These are phyloP conservation scores for Andrena hattorfiana DNA, from an alignment of 2,888 invertebrate species.

Conservation along the genomic window DNA sequence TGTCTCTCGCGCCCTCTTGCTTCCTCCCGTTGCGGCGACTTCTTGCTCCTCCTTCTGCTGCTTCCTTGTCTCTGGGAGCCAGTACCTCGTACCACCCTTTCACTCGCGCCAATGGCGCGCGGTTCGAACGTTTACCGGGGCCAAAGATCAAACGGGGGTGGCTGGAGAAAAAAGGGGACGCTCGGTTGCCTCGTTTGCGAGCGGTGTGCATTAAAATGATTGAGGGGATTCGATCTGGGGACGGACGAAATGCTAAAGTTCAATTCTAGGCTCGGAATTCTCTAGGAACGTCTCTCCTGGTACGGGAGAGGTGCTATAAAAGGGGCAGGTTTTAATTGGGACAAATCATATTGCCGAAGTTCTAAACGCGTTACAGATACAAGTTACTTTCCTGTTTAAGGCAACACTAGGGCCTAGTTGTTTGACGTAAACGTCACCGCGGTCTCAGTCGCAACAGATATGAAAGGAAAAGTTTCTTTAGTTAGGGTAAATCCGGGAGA, in stretches of 20 bases:
- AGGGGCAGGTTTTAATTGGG: no score
- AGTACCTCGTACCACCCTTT: not conserved
- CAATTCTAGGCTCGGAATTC: not conserved
- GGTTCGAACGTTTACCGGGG: constrained; percentile 2
- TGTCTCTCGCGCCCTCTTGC: constrained; percentile 40
- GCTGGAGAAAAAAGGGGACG: not conserved
- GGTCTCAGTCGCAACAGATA: no score
- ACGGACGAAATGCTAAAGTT: not conserved
- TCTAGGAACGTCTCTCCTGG: not conserved
- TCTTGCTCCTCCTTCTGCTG: constrained; percentile 16
- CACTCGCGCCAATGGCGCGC: not conserved
- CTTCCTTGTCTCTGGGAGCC: not conserved
- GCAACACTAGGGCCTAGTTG: no score
- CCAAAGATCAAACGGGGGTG: constrained; percentile 18
- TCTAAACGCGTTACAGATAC: no score
- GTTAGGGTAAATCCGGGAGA: no score
- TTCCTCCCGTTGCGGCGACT: constrained; percentile 3
- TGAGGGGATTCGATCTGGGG: not conserved
- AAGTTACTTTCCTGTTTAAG: no score
- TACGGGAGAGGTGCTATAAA: no score
- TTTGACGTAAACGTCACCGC: no score
- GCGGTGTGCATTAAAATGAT: constrained; percentile 16
- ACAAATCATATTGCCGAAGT: no score
- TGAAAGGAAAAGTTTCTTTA: no score
- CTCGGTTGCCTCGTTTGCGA: not conserved